Conservation (phyloP, 2,888 invertebrate species). For the Lasius fuliginosus region DNA sequence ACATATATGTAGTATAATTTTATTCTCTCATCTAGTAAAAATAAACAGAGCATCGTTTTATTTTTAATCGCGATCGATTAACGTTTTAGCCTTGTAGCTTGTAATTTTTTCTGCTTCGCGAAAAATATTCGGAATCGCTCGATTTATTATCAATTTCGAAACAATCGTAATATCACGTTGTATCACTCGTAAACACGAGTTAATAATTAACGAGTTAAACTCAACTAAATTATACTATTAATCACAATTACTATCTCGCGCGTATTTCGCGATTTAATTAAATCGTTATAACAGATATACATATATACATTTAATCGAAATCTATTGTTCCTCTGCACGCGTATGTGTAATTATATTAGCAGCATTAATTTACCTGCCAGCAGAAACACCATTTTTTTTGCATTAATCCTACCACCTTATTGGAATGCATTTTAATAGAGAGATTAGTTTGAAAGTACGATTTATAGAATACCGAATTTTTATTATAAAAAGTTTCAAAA, state of each 20-base stretch:
- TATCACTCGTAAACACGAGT: slow-evolving; percentile 37
- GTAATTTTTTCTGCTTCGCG: neutral
- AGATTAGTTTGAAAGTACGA: neutral
- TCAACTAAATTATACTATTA: slow-evolving; percentile 50
- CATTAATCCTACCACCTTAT: slow-evolving; percentile 8
- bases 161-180: slow-evolving; percentile 19
- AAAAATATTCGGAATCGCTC: slow-evolving; percentile 7
- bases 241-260: slow-evolving; percentile 20
- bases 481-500: slow-evolving; percentile 7
- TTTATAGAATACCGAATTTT: neutral
- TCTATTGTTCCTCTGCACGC: slow-evolving; percentile 33
- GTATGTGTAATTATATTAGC: slow-evolving; percentile 45
- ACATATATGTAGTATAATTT: neutral
- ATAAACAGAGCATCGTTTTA: neutral
- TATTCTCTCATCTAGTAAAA: neutral
- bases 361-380: slow-evolving; percentile 34
- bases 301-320: slow-evolving; percentile 47
- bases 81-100: neutral
- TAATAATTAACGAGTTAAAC: slow-evolving; percentile 49
- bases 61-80: neutral
- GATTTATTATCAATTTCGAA: slow-evolving; percentile 29
- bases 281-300: slow-evolving; percentile 15
- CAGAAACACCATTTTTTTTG: slow-evolving; percentile 19
- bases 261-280: slow-evolving; percentile 48
- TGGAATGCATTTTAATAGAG: slow-evolving; percentile 12